phyloP scores from a whole-genome alignment of 2,888 invertebrate species.

The Platycheirus albimanus region DNA sequence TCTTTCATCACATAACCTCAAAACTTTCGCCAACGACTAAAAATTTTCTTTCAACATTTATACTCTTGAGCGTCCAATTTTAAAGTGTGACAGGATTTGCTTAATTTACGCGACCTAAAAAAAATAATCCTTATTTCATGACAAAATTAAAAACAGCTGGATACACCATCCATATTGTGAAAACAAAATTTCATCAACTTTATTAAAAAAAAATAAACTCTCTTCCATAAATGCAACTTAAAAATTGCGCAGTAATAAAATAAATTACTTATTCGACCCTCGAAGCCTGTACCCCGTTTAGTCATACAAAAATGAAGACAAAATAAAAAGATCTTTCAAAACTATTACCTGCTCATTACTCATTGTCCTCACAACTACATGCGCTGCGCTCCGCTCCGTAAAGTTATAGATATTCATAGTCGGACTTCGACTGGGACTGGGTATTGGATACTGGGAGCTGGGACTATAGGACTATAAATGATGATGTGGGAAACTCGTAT shows the following conservation, averaged over 20 bases:
- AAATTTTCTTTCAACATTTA: too few species aligned
- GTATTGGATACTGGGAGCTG: too few species aligned
- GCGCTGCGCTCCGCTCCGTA: too few species aligned
- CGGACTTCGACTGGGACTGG: too few species aligned
- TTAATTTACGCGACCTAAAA: too few species aligned
- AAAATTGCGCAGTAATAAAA: constrained; percentile 51
- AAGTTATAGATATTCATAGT: too few species aligned
- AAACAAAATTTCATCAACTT: neutral
- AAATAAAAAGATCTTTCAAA: constrained; percentile 53
- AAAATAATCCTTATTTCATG: too few species aligned
- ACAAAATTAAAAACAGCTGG: too few species aligned
- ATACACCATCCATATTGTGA: neutral
- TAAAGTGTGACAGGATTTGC: too few species aligned
- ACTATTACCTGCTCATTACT: constrained; percentile 66
- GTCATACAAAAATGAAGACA: constrained; percentile 39
- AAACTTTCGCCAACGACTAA: too few species aligned
- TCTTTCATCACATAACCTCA: too few species aligned
- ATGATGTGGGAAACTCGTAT: constrained; percentile 64
- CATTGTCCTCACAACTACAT: constrained; percentile 61
- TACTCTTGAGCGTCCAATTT: too few species aligned
- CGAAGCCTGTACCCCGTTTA: constrained; percentile 55
- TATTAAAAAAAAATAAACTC: neutral
- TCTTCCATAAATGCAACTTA: neutral
- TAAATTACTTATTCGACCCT: constrained; percentile 65
- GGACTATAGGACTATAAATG: constrained; percentile 14